phyloP scores from a whole-genome alignment of 2,888 invertebrate genomes.

The Cantharis rustica region DNA sequence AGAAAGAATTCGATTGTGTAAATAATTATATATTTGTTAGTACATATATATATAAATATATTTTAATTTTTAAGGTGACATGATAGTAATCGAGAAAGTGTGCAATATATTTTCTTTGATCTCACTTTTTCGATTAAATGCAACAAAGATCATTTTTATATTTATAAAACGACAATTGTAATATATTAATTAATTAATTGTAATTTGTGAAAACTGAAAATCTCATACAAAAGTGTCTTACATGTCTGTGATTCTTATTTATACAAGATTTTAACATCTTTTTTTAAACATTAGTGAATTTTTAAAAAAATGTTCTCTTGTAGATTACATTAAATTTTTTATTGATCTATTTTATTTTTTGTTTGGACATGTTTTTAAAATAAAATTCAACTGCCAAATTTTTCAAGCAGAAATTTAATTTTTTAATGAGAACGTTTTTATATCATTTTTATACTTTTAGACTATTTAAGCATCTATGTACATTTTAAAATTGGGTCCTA shows the following conservation, averaged over 20 bases:
- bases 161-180: neutral
- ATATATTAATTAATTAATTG: slow-evolving; percentile 1
- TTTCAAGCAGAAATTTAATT: neutral
- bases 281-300: slow-evolving; percentile 3
- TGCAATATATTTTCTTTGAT: neutral
- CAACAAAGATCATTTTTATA: neutral
- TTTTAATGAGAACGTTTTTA: neutral
- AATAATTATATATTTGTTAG: slow-evolving; percentile 36
- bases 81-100: neutral
- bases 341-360: neutral
- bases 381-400: neutral
- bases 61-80: slow-evolving; percentile 16
- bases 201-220: slow-evolving; percentile 21
- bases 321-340: neutral
- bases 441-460: slow-evolving; percentile 1
- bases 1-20: slow-evolving; percentile 41
- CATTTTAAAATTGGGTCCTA: slow-evolving; percentile 14
- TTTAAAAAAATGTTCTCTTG: slow-evolving; percentile 4
- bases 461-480: slow-evolving; percentile 4
- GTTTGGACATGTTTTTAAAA: neutral
- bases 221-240: slow-evolving; percentile 41
- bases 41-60: slow-evolving; percentile 9
- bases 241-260: slow-evolving; percentile 48
- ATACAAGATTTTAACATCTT: slow-evolving; percentile 25
- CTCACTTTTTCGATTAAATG: neutral